phyloP scores from a whole-genome alignment of 1,140 invertebrate genomes.

The Dreissena rostriformis region DNA sequence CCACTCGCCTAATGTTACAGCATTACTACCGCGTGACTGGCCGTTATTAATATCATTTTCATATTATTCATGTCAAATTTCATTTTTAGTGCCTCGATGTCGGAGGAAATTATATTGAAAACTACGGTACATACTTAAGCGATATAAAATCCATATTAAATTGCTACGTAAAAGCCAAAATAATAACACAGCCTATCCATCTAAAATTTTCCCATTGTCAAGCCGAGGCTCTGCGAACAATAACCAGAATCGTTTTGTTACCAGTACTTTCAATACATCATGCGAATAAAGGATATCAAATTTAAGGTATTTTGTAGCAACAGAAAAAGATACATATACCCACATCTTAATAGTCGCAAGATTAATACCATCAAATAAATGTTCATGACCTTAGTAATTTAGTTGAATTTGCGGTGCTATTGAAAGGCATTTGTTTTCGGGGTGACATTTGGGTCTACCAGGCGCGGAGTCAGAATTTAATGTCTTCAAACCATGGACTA shows the following conservation, averaged over 20 bases:
- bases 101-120: conserved; percentile 49
- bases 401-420: conserved; percentile 15
- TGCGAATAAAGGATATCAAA: conserved; percentile 46
- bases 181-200: conserved; percentile 54
- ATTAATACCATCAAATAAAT: conserved; percentile 52
- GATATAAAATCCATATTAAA: conserved; percentile 61
- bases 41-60: conserved; percentile 56
- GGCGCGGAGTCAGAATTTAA: conserved; percentile 4
- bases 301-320: conserved; percentile 28
- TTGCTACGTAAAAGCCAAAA: conserved; percentile 55
- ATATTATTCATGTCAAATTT: conserved; percentile 60
- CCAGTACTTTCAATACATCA: conserved; percentile 51
- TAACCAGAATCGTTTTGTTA: conserved; percentile 35
- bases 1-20: not conserved
- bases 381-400: conserved; percentile 41
- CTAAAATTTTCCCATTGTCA: conserved; percentile 44
- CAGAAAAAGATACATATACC: conserved; percentile 40
- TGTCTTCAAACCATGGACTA: too few relatives aligned
- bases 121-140: conserved; percentile 44
- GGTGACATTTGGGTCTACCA: conserved; percentile 33
- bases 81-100: conserved; percentile 53
- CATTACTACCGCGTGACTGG: conserved; percentile 30
- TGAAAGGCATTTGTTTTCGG: conserved; percentile 5
- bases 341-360: conserved; percentile 12
- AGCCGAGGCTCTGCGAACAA: conserved; percentile 22